Percentiles rank a stretch among this genome's conserved stretches.
These are phyloP conservation scores for Holothuria scabra DNA, from an alignment of 53 echinoderm and acorn worm species.

Conservation along the genomic window DNA sequence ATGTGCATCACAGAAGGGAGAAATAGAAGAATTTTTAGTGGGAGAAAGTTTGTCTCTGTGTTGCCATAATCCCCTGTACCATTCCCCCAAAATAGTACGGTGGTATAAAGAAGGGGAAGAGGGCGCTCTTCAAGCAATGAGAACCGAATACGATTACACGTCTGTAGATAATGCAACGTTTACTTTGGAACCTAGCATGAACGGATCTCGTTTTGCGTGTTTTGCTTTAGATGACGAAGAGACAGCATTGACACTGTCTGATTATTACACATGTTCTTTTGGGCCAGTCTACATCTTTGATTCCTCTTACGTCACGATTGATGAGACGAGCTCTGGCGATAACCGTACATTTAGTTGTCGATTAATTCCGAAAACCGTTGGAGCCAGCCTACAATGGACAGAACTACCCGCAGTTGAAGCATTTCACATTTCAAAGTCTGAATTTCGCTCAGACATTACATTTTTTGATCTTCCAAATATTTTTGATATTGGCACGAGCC, in stretches of 20 bases:
- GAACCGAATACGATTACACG: background rate
- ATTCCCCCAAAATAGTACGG: no score
- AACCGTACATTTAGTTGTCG: constrained; percentile 13
- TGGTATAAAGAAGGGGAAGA: no score
- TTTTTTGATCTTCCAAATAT: no score
- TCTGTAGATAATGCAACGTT: constrained; percentile 15
- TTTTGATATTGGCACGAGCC: no score
- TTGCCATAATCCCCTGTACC: no score
- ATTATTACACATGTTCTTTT: background rate
- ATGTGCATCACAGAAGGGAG: background rate
- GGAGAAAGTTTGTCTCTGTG: background rate
- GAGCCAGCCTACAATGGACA: no score
- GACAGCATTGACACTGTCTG: background rate
- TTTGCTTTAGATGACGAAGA: background rate
- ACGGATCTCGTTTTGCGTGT: constrained; percentile 22
- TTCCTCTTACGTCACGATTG: constrained; percentile 8
- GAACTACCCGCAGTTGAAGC: no score
- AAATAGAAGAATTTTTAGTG: background rate
- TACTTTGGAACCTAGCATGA: background rate
- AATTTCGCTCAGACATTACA: no score
- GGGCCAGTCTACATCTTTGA: constrained; percentile 5
- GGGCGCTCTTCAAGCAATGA: no score
- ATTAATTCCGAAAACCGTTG: background rate
- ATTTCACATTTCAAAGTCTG: no score
- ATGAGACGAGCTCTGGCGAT: background rate